Evolutionary conservation across 1,140 invertebrate genomes (phyloP), one percentile per base, ranked within the genome.

Genomic region (Pseudomyrmex dendroicus): DNA sequence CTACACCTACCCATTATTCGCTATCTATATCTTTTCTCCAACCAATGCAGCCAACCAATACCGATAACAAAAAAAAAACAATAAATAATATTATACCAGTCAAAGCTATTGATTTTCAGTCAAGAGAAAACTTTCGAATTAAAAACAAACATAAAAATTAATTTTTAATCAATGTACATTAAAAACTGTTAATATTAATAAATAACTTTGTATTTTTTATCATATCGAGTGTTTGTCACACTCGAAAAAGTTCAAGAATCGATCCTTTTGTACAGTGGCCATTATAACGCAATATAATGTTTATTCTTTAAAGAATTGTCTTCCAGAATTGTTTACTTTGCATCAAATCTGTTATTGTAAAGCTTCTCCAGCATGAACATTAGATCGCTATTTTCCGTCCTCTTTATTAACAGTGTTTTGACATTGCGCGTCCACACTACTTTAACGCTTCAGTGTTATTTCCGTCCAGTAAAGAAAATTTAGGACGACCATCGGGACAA

Each of bases 381-480:
- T n/a, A n/a, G n/a, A 52, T 9, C 73, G 17, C 66, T 74, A 82
- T 64, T 48, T 52, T 13, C 59, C 25, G 44, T 2, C 48, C 46
- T 59, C 44, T 61, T 57, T 17, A 59, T 25, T 15, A 7, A 12
- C 72, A 9, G 5, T 54, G 20, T 17, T 57, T 61, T 48, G 61
- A n/a, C 17, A 63, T 82, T n/a, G 20, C 68, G 2, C 12, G 20
- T 35, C 52, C 52, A 67, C 70, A 80, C 54, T 66, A 76, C 25
- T 59, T 35, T 76, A 54, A 68, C 76, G 56, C 15, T 13, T 48
- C 15, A n/a, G 20, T 66, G 54, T 80, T 80, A 80, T 20, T 80
- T 59, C 54, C 57, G 56, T 68, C 76, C 54, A 13, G 46, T 82
- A 82, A 82, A 74, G 57, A 82, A 68, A 74, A 74, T 82, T 82